phyloP scores from a whole-genome alignment of 2,797 vertebrate species.

The Carapus acus region DNA sequence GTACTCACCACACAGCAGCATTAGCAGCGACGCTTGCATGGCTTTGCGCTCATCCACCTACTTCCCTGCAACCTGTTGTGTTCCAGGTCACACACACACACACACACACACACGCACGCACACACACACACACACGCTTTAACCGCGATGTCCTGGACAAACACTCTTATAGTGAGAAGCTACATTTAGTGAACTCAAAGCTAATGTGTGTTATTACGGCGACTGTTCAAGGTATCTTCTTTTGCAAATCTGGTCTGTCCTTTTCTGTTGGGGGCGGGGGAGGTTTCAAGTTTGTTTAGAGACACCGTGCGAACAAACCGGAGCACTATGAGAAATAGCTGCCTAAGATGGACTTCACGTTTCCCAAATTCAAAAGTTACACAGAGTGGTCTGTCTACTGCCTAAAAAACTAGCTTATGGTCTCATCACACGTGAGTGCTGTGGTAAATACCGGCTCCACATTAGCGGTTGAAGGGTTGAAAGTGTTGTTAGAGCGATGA shows the following conservation, averaged over 20 bases:
- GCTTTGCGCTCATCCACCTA: conserved; percentile 41
- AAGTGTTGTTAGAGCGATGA: neutral
- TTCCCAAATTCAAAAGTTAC: too few relatives aligned
- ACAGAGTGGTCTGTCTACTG: too few relatives aligned
- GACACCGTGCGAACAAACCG: neutral
- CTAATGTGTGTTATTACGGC: too few relatives aligned
- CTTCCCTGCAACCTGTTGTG: neutral
- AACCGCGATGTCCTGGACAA: too few relatives aligned
- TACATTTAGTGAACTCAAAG: too few relatives aligned
- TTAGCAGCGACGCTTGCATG: conserved; percentile 58
- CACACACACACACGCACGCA: neutral
- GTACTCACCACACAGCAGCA: conserved; percentile 66
- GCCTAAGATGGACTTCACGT: too few relatives aligned
- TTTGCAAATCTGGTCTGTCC: neutral
- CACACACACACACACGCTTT: too few relatives aligned
- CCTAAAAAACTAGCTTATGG: too few relatives aligned
- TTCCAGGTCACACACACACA: neutral
- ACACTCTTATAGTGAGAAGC: too few relatives aligned
- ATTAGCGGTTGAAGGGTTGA: neutral
- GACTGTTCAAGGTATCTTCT: neutral
- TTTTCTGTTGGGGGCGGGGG: neutral
- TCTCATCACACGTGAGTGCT: too few relatives aligned
- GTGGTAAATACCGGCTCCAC: neutral
- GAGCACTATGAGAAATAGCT: neutral
- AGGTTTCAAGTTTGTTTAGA: neutral